Evolutionary conservation across 2,113 vertebrate genomes (phyloP), one percentile per base, ranked within the genome.

Genomic region (Menidia beryllina): DNA sequence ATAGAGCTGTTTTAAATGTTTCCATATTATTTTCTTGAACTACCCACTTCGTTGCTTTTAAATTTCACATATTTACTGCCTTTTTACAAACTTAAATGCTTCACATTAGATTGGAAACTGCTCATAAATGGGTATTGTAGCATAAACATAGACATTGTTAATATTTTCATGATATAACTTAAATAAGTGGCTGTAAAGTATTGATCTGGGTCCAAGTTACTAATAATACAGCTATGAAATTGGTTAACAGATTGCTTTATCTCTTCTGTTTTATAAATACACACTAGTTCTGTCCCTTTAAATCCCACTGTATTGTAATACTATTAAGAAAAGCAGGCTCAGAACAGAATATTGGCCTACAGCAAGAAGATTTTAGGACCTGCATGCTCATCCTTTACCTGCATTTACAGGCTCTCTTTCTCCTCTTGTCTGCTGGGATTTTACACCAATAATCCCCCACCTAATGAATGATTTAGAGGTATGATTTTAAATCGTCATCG

Each of bases 1-100:
- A 73, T 74, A 25, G 39, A 75, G 61, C 69, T 41, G 24, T 48
- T 27, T 75, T 50, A 54, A 49, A 45, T 27, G 13, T 74, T 78
- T 70, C 23, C 52, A 68, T 79, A 12, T 53, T 30, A 17, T 55
- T 27, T 50, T 49, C 30, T 48, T 4, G 2, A 2, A 20, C 27
- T 34, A n/a, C 15, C n/a, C 51, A 62, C 23, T 64, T 45, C 30
- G 15, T 52, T 69, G 55, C 24, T 61, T 34, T 36, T 72, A 65
- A 12, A 26, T 12, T 13, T 72, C 36, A 27, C 26, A 60, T 25
- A 41, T 69, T 50, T 34, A 60, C 60, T 7, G 4, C 1, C 2
- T 54, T 21, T 60, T 65, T 24, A 2, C 15, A 26, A n/a, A 11
- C 39, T 52, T 36, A 38, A 30, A 13, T 47, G 14, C 58, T 51